A percentile compares a stretch with the other conserved stretches of the same genome.
phyloP scores from a whole-genome alignment of 2,113 vertebrate species.

The Penelope pileata region DNA sequence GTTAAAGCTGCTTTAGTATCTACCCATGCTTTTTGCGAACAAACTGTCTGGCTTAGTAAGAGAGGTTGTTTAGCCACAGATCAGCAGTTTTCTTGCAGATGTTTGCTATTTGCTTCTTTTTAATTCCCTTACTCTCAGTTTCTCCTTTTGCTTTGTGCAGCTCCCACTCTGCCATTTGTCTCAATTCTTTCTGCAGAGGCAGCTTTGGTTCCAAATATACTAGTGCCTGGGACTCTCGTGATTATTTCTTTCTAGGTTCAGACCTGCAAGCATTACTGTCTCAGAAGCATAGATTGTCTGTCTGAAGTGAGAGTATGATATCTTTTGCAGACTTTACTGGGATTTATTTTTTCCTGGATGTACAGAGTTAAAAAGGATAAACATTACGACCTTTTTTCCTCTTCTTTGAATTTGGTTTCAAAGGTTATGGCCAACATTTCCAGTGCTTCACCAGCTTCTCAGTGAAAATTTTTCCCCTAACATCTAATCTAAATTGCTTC shows the following conservation, averaged over 20 bases:
- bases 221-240: background rate
- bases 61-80: background rate
- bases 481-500: too few relatives aligned
- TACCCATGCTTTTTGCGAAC: background rate
- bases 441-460: too few relatives aligned
- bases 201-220: background rate
- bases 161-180: background rate
- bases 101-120: constrained; percentile 36
- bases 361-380: background rate
- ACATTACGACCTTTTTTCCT: background rate
- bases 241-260: background rate
- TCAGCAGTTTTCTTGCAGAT: constrained; percentile 59
- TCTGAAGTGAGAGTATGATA: background rate
- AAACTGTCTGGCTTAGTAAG: constrained; percentile 1
- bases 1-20: constrained; percentile 35
- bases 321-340: background rate
- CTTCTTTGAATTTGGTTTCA: background rate
- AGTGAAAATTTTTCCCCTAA: too few relatives aligned
- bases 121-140: background rate
- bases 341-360: background rate
- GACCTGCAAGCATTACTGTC: background rate
- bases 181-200: background rate
- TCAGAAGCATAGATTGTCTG: background rate
- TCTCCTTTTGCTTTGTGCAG: background rate
- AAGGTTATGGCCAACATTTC: background rate